Base-by-base conservation (phyloP, 1,140 invertebrate genomes). In the Mactra quadrangularis region DNA sequence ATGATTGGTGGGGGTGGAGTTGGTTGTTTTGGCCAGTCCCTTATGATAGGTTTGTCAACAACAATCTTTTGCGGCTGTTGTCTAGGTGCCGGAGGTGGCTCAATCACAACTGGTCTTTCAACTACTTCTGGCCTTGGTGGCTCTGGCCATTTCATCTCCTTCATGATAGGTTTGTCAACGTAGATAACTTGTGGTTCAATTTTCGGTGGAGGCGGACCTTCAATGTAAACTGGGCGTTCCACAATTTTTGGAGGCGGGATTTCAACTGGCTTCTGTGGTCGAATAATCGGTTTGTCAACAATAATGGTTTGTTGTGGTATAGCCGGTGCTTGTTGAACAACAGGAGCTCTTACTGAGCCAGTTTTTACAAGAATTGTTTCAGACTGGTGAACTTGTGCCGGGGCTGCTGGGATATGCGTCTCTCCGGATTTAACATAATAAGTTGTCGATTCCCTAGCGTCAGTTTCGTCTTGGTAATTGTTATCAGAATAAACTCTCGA, bases 241-340 rank as follows among this genome's bases (percentile, higher is more conserved):
- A 78, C 38, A 13, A 78, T 47, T 22, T 41, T 68, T 6, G 76
- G 76, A 25, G 55, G 55, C 17, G 76, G 76, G 33, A 52, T 60
- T 27, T 78, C 62, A 1, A n/a, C 62, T 15, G 47, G 50, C 2
- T 4, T 29, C 0, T 17, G 33, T 11, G 45, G 60, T 1, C 6
- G 53, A 15, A 78, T 55, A 29, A 78, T 59, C 17, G 76, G 76
- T 68, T 68, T 78, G 22, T 78, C 76, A 41, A 78, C 76, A 45
- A 55, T 55, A 0, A 78, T 78, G 31, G 76, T 78, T 33, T 78
- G 76, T 55, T 50, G 74, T 31, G 57, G 74, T n/a, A 35, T 0
- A 45, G 41, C 29, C 9, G 38, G 31, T 9, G 25, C 17, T 1
- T 38, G 38, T 35, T 7, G 33, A n/a, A 22, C 27, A 1, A 29